phyloP scores from a whole-genome alignment of 2,797 vertebrate genomes.

The Hybognathus amarus region DNA sequence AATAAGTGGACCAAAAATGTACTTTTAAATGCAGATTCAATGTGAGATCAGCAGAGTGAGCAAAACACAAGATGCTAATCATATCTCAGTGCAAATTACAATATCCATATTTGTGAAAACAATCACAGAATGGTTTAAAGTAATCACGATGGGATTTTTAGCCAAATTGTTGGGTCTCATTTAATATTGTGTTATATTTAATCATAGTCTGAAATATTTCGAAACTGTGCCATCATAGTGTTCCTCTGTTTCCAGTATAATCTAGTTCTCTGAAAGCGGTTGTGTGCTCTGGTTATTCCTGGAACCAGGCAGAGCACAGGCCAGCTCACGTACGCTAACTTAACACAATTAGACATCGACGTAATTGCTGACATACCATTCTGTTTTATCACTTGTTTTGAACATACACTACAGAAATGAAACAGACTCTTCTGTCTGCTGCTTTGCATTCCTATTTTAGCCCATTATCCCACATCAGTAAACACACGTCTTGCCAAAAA shows the following conservation, averaged over 20 bases:
- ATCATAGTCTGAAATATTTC: not conserved
- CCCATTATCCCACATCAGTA: conserved; percentile 50
- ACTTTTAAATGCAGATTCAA: not conserved
- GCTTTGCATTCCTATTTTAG: conserved; percentile 53
- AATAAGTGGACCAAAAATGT: not conserved
- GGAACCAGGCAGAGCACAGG: conserved; percentile 22
- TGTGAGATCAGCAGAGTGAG: not conserved
- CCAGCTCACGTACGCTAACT: conserved; percentile 35
- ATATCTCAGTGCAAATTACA: not conserved
- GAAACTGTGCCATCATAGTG: not conserved
- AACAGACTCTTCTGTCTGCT: conserved; percentile 54
- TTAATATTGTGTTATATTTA: not conserved
- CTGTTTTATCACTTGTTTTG: conserved; percentile 34
- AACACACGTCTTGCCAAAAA: conserved; percentile 40
- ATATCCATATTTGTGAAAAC: not conserved
- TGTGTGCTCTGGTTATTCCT: conserved; percentile 11
- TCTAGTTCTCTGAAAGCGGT: not conserved
- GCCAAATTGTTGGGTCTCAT: not conserved
- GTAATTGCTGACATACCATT: conserved; percentile 36
- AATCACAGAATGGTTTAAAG: not conserved
- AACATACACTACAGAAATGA: conserved; percentile 18
- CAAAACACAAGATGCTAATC: not conserved
- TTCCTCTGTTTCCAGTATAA: not conserved
- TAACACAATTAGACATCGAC: conserved; percentile 45
- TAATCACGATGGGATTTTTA: not conserved